Evolutionary conservation across 2,113 vertebrate genomes (phyloP).

Genomic region (Seriola rivoliana): DNA sequence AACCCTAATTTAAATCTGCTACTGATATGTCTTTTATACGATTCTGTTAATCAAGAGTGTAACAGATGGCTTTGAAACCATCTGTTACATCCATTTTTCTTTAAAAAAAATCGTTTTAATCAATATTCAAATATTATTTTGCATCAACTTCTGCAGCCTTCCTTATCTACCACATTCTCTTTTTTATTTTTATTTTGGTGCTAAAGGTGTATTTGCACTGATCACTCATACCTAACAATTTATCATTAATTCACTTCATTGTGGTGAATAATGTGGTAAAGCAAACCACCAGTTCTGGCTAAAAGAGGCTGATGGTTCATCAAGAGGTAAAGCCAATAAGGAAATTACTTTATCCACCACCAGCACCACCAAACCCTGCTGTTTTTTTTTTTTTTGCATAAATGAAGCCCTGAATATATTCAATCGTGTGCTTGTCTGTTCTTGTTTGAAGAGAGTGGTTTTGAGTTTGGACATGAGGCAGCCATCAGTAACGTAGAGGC

Average conservation of each 20-base stretch:
- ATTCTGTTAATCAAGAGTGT: neutral
- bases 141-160: neutral
- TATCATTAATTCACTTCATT: neutral
- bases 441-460: slow-evolving; percentile 1
- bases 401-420: slow-evolving; percentile 38
- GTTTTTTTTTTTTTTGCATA: neutral
- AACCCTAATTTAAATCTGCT: neutral
- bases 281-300: neutral
- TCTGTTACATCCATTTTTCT: neutral
- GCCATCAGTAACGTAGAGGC: slow-evolving; percentile 26
- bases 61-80: slow-evolving; percentile 1
- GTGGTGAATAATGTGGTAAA: neutral
- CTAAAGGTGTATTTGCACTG: neutral
- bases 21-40: slow-evolving; percentile 1
- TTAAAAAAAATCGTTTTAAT: neutral
- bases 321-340: slow-evolving; percentile 40
- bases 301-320: slow-evolving; percentile 25
- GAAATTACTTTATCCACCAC: slow-evolving; percentile 14
- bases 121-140: neutral
- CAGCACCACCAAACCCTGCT: slow-evolving; percentile 16
- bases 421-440: slow-evolving; percentile 3
- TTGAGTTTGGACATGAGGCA: slow-evolving; percentile 33
- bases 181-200: neutral
- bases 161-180: neutral
- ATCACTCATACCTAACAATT: neutral